Evolutionary conservation across 2,113 vertebrate genomes (phyloP).

Genomic region (Lycocorax pyrrhopterus): DNA sequence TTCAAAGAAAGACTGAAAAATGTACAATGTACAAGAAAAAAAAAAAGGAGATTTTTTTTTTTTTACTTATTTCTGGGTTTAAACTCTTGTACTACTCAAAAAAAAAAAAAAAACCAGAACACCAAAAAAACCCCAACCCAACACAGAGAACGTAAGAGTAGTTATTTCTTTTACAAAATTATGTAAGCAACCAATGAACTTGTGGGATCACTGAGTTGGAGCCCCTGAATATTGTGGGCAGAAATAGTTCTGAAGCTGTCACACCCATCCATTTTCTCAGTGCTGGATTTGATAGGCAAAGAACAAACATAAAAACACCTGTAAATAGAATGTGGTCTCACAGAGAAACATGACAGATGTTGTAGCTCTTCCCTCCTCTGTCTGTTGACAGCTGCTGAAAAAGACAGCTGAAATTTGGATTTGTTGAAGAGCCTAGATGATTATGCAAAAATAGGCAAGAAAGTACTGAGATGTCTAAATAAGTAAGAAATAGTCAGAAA

Average conservation of each 20-base stretch:
- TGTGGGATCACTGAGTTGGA: neutral
- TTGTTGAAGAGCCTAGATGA: neutral
- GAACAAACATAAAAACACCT: neutral
- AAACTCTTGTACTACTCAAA: neutral
- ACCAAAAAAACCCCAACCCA: no score
- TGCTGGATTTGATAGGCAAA: neutral
- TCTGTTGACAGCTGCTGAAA: neutral
- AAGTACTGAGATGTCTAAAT: neutral
- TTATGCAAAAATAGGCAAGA: neutral
- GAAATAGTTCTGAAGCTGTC: neutral
- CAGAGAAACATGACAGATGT: neutral
- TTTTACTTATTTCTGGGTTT: neutral
- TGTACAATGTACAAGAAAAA: no score
- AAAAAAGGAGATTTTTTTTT: accelerated
- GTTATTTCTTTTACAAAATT: neutral
- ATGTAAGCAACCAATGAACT: neutral
- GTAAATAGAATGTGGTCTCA: neutral
- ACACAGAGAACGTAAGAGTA: neutral
- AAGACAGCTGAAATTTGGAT: neutral
- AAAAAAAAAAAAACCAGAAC: neutral
- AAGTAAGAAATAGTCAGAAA: neutral
- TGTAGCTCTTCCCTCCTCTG: neutral
- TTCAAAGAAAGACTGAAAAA: neutral
- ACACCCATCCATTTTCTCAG: neutral
- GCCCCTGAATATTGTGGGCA: neutral